phyloP scores from a whole-genome alignment of 92 coral and sea anemone genomes.

The Bergia sp. region DNA sequence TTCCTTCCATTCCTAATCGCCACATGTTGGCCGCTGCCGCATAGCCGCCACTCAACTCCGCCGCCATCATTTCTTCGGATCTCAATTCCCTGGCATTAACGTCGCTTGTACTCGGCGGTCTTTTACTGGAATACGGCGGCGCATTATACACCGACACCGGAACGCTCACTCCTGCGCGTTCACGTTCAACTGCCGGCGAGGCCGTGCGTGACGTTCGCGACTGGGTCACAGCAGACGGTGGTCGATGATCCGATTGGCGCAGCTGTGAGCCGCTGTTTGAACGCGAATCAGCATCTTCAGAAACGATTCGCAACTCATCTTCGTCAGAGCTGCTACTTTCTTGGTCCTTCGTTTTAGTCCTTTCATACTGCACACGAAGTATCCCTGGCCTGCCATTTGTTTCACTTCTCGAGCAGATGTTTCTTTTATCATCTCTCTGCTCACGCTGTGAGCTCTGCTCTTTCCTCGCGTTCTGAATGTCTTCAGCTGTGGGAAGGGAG shows the following conservation, averaged over 20 bases:
- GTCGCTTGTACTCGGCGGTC: slow-evolving; percentile 32
- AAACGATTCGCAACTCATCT: slow-evolving; percentile 42
- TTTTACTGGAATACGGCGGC: slow-evolving; percentile 13
- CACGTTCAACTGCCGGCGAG: slow-evolving; percentile 38
- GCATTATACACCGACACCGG: slow-evolving; percentile 24
- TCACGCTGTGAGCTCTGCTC: slow-evolving; percentile 24
- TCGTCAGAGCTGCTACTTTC: slow-evolving; percentile 62
- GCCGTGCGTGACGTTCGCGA: slow-evolving; percentile 4
- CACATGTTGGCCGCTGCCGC: slow-evolving; percentile 36
- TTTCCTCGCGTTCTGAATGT: slow-evolving; percentile 37
- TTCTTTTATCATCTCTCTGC: slow-evolving; percentile 31
- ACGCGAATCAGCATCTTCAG: slow-evolving; percentile 18
- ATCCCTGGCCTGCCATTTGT: slow-evolving; percentile 7
- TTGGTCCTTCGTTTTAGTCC: slow-evolving; percentile 22
- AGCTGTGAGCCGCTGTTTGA: slow-evolving; percentile 3
- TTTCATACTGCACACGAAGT: slow-evolving; percentile 27
- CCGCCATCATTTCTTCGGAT: slow-evolving; percentile 29
- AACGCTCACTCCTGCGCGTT: slow-evolving; percentile 36
- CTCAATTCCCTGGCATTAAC: slow-evolving; percentile 16
- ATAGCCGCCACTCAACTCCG: slow-evolving; percentile 12
- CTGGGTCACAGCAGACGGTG: neutral
- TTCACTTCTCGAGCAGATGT: neutral
- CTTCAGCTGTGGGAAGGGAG: slow-evolving; percentile 25
- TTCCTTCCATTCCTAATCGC: slow-evolving; percentile 34
- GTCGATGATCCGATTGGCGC: slow-evolving; percentile 17